A percentile compares a stretch with the other conserved stretches of the same genome.
These are phyloP conservation scores for Antigone vipio DNA, from an alignment of 2,113 vertebrate genomes.

Conservation along the genomic window DNA sequence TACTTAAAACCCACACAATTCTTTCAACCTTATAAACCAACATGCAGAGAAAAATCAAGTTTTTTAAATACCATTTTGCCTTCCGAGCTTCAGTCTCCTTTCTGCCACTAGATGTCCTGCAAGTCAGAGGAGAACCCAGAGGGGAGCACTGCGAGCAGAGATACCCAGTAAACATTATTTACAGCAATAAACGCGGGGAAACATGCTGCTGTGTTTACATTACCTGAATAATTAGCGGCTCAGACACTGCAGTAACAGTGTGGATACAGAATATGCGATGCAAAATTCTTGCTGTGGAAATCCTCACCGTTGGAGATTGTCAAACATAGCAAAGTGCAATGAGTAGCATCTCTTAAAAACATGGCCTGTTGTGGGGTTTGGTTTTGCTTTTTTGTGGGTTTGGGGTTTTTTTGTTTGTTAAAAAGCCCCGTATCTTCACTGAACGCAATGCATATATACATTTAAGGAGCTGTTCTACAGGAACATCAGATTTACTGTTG, in stretches of 20 bases:
- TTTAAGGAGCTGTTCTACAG: neutral
- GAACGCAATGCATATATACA: too few relatives aligned
- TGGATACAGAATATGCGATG: rapidly evolving
- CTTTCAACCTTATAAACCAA: neutral
- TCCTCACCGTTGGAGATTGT: rapidly evolving
- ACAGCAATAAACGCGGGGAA: neutral
- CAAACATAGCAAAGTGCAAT: neutral
- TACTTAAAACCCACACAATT: neutral
- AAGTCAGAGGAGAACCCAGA: neutral
- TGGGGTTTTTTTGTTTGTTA: neutral
- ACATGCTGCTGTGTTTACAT: neutral
- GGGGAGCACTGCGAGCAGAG: neutral
- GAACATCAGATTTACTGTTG: neutral
- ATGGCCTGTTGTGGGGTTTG: too few relatives aligned
- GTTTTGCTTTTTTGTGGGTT: too few relatives aligned
- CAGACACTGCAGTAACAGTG: too few relatives aligned
- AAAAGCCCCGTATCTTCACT: neutral
- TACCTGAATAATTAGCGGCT: neutral
- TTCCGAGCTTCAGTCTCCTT: neutral
- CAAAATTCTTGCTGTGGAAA: neutral
- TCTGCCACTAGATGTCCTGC: slow-evolving; percentile 53
- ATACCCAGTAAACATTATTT: rapidly evolving
- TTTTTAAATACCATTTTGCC: neutral
- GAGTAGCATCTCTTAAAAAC: neutral
- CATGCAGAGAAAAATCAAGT: neutral